These are phyloP conservation scores for Amphilophus citrinellus DNA, from an alignment of 2,113 vertebrate genomes.

Conservation along the genomic window DNA sequence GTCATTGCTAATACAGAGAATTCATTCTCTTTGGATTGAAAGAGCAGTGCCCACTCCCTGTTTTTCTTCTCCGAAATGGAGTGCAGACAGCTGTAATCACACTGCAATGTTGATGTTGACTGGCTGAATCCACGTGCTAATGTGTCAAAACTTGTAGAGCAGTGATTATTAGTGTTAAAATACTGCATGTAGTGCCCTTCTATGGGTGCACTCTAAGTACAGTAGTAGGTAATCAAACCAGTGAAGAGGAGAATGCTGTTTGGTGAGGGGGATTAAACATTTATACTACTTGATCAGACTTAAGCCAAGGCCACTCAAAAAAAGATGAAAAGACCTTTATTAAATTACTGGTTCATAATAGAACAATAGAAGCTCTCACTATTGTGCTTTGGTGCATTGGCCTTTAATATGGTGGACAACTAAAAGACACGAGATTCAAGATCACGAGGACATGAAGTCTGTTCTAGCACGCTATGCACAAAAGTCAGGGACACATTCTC, in stretches of 20 bases:
- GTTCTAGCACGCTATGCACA: neutral
- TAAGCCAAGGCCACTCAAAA: slow-evolving; percentile 6
- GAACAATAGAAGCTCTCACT: slow-evolving; percentile 17
- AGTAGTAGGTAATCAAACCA: neutral
- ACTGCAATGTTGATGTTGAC: neutral
- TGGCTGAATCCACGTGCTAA: neutral
- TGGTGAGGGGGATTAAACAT: slow-evolving; percentile 18
- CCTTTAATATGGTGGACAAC: neutral
- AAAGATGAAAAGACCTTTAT: slow-evolving; percentile 39
- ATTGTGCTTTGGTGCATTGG: neutral
- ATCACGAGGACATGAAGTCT: neutral
- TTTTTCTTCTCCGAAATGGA: neutral
- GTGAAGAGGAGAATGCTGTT: neutral
- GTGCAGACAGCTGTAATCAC: neutral
- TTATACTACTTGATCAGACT: slow-evolving; percentile 21
- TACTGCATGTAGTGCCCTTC: neutral
- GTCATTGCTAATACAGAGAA: too few relatives aligned
- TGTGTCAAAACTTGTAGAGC: neutral
- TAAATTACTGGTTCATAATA: slow-evolving; percentile 21
- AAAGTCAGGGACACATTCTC: neutral
- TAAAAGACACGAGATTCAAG: neutral
- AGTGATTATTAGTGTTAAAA: neutral
- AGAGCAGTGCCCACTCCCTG: neutral
- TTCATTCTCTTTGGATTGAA: neutral
- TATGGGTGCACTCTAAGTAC: neutral